Percentiles rank a stretch among this genome's conserved stretches.
phyloP scores from a whole-genome alignment of 2,797 vertebrate genomes.

The Sebastes hopkinsi region DNA sequence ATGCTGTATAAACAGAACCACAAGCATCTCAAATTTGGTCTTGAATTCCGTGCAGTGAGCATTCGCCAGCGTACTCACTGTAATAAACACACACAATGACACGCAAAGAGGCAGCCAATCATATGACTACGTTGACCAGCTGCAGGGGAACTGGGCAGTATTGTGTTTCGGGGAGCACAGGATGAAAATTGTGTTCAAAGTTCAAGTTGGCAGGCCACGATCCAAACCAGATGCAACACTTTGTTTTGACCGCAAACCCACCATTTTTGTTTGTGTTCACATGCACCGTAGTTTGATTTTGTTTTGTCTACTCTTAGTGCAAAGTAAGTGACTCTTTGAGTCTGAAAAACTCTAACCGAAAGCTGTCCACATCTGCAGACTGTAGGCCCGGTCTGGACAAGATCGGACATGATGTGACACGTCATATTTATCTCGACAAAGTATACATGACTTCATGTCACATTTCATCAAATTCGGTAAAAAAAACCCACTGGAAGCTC shows the following conservation, averaged over 20 bases:
- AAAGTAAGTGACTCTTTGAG: background rate
- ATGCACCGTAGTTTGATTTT: background rate
- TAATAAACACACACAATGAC: background rate
- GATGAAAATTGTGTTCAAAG: background rate
- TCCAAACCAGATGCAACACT: background rate
- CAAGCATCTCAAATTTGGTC: background rate
- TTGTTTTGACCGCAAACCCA: background rate
- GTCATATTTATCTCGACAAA: background rate
- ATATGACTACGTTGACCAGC: background rate
- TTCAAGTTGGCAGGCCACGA: background rate
- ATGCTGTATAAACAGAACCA: too few species aligned
- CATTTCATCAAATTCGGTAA: background rate
- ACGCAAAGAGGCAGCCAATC: background rate
- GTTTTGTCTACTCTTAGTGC: background rate
- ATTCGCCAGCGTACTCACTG: background rate
- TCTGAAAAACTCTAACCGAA: background rate
- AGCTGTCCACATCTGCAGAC: background rate
- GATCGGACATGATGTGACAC: background rate
- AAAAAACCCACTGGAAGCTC: background rate
- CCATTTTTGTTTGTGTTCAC: background rate
- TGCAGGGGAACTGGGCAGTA: background rate
- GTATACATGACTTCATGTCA: background rate
- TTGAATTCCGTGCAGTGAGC: background rate
- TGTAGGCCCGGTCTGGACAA: background rate
- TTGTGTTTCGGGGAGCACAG: background rate